These are phyloP conservation scores for Monochamus alternatus DNA, from an alignment of 2,888 invertebrate genomes.

Conservation along the genomic window DNA sequence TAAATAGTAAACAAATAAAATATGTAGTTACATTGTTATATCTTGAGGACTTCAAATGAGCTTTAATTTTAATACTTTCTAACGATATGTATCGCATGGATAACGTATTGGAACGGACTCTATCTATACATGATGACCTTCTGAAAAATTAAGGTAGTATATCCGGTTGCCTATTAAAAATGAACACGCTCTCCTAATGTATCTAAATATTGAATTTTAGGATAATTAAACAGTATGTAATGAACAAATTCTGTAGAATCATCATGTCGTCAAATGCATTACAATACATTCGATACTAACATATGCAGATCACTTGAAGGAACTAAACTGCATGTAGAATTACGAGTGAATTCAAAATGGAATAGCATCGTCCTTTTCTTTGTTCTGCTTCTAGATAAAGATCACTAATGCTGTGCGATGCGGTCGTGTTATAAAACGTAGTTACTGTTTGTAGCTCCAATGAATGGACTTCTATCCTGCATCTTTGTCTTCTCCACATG, in stretches of 20 bases:
- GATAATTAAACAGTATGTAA: neutral
- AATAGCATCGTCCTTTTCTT: slow-evolving; percentile 43
- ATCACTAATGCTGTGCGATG: slow-evolving; percentile 39
- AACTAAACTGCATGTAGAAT: slow-evolving; percentile 25
- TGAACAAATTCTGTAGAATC: slow-evolving; percentile 24
- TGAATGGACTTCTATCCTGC: slow-evolving; percentile 31
- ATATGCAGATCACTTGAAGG: slow-evolving; percentile 34
- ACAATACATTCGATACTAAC: slow-evolving; percentile 32
- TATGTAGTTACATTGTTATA: too few relatives aligned
- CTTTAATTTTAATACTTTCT: too few relatives aligned
- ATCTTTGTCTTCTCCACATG: slow-evolving; percentile 34
- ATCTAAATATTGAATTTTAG: too few relatives aligned
- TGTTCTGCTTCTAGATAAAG: slow-evolving; percentile 41
- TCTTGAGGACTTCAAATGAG: too few relatives aligned
- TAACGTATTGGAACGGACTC: too few relatives aligned
- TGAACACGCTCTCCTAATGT: too few relatives aligned
- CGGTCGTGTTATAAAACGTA: slow-evolving; percentile 37
- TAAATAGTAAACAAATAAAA: too few relatives aligned
- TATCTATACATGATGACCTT: too few relatives aligned
- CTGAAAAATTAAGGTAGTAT: too few relatives aligned
- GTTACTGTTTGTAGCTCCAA: slow-evolving; percentile 36
- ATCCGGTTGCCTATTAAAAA: too few relatives aligned
- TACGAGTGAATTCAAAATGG: slow-evolving; percentile 34
- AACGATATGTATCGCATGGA: too few relatives aligned
- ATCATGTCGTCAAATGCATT: slow-evolving; percentile 37